These are phyloP conservation scores for Gymnopithys bicolor DNA, from an alignment of 2,797 vertebrate genomes.

Conservation along the genomic window DNA sequence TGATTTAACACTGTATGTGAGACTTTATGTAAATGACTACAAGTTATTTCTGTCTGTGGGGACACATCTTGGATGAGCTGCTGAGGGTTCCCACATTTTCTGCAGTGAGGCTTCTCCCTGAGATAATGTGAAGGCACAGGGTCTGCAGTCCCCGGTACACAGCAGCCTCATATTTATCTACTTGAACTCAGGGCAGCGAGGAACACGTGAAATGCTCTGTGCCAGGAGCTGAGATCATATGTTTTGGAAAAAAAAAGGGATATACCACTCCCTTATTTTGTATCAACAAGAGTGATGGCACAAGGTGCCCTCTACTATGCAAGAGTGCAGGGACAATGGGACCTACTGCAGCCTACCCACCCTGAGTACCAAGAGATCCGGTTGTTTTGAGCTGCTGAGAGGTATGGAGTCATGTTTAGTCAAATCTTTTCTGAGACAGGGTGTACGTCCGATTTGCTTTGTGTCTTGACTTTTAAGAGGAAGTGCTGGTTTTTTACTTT, in stretches of 20 bases:
- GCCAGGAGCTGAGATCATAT: background rate
- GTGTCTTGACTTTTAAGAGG: background rate
- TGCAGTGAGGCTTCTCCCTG: background rate
- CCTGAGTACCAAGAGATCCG: background rate
- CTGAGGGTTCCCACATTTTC: background rate
- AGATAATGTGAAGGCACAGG: background rate
- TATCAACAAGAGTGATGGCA: background rate
- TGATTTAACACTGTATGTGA: background rate
- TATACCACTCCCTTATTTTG: background rate
- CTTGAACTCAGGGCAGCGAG: background rate
- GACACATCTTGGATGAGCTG: background rate
- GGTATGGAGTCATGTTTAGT: background rate
- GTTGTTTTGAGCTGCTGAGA: background rate
- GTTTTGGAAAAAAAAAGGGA: background rate
- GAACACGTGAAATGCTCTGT: background rate
- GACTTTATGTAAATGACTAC: background rate
- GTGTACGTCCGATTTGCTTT: background rate
- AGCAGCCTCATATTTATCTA: background rate
- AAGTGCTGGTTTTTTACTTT: background rate
- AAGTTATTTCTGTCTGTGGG: background rate
- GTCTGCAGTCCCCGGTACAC: background rate
- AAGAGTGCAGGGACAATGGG: background rate
- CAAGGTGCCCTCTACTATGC: background rate
- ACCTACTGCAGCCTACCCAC: background rate
- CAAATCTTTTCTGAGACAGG: background rate